Evolutionary conservation across 2,888 invertebrate species (phyloP), one percentile per base, ranked within the genome.

Genomic region (Coremacera marginata): DNA sequence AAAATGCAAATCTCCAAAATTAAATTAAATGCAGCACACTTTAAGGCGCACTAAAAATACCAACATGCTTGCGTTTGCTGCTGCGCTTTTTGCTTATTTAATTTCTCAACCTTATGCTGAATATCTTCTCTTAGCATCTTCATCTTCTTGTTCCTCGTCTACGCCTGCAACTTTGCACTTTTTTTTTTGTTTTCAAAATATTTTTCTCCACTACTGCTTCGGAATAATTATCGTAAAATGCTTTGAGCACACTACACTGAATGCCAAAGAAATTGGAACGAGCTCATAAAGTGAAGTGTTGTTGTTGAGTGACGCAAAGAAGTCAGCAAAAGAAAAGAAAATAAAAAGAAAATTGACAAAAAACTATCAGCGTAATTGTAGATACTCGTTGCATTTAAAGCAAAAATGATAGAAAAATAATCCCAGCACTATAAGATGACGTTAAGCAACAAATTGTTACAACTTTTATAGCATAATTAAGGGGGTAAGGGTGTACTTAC

Each of bases 141-240:
- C 22, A 31, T 34, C 44, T 71, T 19, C 25, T 16, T 60, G n/a
- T n/a, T 34, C 2, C n/a, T 11, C 27, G 27, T 49, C 60, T 2
- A 22, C n/a, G 19, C 22, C 27, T 37, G n/a, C 16, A 31, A 55
- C 14, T 52, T 55, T 34, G 19, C 3, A 4, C 52, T 51, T 51
- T 52, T 19, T 27, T 16, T 22, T 37, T 44, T 34, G 16, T 70
- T 52, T 55, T 70, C 11, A 34, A 14, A n/a, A 55, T 19, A 19
- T 49, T 27, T 70, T 55, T 25, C 27, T 62, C n/a, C 37, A 37
- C 49, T 62, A 25, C 62, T 25, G 49, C 60, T 62, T 49, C 51
- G 73, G n/a, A 51, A 52, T 73, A 73, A 73, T 73, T 73, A 73
- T 51, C 63, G 73, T 73, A 73, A 73, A 73, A 63, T 73, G 63